Evolutionary conservation across 2,113 vertebrate genomes (phyloP), one percentile per base, ranked within the genome.

Genomic region (Meleagris gallopavo): DNA sequence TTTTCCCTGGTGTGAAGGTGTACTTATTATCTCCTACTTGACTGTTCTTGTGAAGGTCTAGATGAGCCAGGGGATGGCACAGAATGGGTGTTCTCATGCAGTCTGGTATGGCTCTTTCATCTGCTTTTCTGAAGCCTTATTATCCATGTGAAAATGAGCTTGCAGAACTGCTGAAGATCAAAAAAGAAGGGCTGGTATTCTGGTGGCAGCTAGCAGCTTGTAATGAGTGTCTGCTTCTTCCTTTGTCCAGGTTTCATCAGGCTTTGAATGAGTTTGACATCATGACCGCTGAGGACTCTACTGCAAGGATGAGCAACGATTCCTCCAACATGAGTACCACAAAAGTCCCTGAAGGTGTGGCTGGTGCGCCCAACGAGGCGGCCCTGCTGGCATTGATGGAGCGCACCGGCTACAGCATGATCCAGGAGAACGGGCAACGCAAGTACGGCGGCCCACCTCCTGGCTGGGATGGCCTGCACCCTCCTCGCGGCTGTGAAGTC

Each of bases 221-320:
- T 96, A 90, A 83, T 0, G 0, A 58, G 7, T 41, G 29, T 36
- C 50, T 76, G 30, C 62, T 95, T 30, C 79, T 82, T 87, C 50
- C 50, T 86, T 82, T 95, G 15, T 38, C 41, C 86, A 99, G 98
- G 97, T 96, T 96, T 93, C 96, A 97, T 40, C 97, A 98, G 90
- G 93, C 97, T 98, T 98, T 99, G 98, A 98, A 98, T 98, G 98
- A 98, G 98, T 98, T 97, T 98, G 97, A 98, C 98, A 99, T 97
- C 98, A 99, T 99, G 99, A 99, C 99, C 13, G 99, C 99, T 94
- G 99, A 99, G 98, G 99, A 99, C 95, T 98, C 99, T 77, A 76
- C 98, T 88, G 97, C 98, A 96, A 98, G 98, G 95, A 99, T 99
- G 99, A 99, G 97, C 97, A 99, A 98, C 95, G 98, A 97, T 97